Base-by-base conservation (phyloP, 1,140 invertebrate species). In the Plectrocnemia conspersa region DNA sequence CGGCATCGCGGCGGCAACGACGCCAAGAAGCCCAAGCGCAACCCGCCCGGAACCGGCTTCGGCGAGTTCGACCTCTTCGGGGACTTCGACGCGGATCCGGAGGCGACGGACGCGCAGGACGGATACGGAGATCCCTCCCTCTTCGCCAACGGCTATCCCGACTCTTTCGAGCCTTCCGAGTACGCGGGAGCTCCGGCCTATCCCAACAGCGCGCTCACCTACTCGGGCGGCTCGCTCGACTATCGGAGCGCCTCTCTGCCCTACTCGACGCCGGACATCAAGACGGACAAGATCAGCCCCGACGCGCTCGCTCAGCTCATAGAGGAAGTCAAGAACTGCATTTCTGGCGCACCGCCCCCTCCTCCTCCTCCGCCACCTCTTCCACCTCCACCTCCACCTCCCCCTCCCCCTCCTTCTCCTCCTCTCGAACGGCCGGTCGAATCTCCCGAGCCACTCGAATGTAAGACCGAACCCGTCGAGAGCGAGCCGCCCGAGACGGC, bases 401-500 rank as follows among this genome's bases (percentile, higher is more conserved):
- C 25, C 2, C 19, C 25, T 18, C 23, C 5, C 10, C 22, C 45
- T 2, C 24, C 25, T 4, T 6, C 7, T 3, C 15, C 2, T 32
- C 24, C 11, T 3, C 40, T 36, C 16, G 21, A 46, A 13, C 44
- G 18, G n/a, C 21, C n/a, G 13, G 19, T n/a, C 22, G 4, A 23
- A n/a, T 19, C 5, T 32, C 19, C 2, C 33, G 29, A 29, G n/a
- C 13, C 27, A 32, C 16, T n/a, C 29, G n/a, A 11, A 6, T 62
- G 27, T 66, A 69, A 53, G 58, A 48, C 4, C 70, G 69, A 61
- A 47, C 64, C 23, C 10, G 6, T 53, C 67, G 72, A 54, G 15
- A 72, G 70, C 2, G 27, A 47, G 13, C 38, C 18, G 24, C 32
- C 21, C 2, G 7, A 22, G 9, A 6, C 13, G 2, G 36, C 3